Conservation (phyloP, 2,113 vertebrate genomes). For the Pandion haliaetus region DNA sequence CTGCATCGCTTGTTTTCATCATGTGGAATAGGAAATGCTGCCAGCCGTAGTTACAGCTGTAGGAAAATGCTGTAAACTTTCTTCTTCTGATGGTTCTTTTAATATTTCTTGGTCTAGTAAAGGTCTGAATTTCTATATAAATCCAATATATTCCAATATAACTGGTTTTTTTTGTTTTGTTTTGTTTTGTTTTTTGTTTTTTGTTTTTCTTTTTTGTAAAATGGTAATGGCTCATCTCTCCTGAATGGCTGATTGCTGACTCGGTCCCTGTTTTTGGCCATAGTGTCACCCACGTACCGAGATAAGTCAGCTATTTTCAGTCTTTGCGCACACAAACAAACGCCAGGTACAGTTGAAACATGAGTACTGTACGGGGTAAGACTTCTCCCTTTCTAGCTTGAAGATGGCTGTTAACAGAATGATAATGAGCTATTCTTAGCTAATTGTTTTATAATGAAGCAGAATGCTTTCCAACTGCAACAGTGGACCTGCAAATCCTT, state of each 20-base stretch:
- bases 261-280: background rate
- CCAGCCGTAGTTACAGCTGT: background rate
- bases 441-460: background rate
- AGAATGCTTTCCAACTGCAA: background rate
- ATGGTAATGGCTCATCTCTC: background rate
- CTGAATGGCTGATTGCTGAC: background rate
- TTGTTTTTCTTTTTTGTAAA: background rate
- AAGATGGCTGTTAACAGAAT: background rate
- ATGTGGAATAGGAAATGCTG: background rate
- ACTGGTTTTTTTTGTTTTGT: background rate
- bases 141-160: background rate
- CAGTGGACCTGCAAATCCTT: background rate
- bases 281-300: background rate
- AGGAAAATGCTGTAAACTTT: background rate
- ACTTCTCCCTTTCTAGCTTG: background rate
- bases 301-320: conserved; percentile 13
- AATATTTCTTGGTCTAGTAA: background rate
- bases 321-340: background rate
- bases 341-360: background rate
- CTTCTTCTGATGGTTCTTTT: background rate
- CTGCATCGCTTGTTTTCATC: background rate
- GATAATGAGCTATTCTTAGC: background rate
- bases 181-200: too few relatives aligned
- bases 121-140: background rate
- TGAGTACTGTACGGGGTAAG: background rate